phyloP scores from a whole-genome alignment of 2,113 vertebrate species.

The Aythya baeri region DNA sequence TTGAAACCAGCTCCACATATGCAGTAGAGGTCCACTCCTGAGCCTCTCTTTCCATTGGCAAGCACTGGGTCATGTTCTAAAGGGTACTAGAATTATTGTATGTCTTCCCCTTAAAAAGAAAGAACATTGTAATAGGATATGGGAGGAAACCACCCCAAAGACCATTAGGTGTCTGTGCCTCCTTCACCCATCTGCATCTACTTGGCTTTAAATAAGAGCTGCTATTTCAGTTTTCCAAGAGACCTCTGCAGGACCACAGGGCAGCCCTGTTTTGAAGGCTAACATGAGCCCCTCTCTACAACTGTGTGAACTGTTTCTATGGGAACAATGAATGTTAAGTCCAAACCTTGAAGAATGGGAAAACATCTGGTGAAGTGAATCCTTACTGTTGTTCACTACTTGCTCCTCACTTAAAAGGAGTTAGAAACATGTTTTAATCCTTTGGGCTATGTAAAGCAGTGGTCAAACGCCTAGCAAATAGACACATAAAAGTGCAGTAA shows the following conservation, averaged over 20 bases:
- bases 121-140: not conserved
- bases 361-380: not conserved
- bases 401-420: not conserved
- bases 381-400: not conserved
- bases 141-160: not conserved
- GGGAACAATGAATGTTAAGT: not conserved
- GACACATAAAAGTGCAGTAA: not conserved
- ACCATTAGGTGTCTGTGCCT: not conserved
- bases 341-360: not conserved
- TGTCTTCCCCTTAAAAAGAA: not conserved
- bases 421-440: not conserved
- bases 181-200: not conserved
- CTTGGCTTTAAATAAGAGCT: not conserved
- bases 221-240: not conserved
- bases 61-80: not conserved
- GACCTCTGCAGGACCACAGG: not conserved
- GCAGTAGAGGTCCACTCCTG: not conserved
- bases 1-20: not conserved
- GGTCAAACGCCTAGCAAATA: not conserved
- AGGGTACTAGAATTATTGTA: not conserved
- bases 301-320: not conserved
- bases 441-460: not conserved
- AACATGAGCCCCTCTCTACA: not conserved
- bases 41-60: not conserved
- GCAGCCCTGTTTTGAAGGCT: not conserved